Evolutionary conservation across 2,113 vertebrate genomes (phyloP).

Genomic region (Platysternon megacephalum): DNA sequence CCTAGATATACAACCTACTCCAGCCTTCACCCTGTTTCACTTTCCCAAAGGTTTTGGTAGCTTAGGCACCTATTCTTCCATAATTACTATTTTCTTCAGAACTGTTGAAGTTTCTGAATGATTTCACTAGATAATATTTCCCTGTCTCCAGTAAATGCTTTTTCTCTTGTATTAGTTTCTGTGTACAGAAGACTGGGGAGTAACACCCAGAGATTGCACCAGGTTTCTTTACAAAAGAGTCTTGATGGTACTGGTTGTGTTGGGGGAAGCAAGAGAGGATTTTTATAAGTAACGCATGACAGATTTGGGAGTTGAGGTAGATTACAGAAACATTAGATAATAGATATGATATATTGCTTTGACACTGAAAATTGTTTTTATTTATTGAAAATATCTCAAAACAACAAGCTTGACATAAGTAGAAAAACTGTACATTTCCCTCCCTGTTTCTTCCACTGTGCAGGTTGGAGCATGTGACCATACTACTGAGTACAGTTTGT

Average conservation of each 20-base stretch:
- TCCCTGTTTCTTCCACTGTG: neutral
- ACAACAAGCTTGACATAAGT: neutral
- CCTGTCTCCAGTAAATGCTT: neutral
- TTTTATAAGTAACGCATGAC: neutral
- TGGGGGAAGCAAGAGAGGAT: neutral
- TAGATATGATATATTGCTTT: neutral
- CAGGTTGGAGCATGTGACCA: neutral
- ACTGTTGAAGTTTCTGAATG: neutral
- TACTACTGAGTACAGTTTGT: slow-evolving; percentile 31
- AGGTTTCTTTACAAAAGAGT: neutral
- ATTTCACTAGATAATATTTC: neutral
- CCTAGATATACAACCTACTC: neutral
- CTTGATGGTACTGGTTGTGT: neutral
- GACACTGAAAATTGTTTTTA: neutral
- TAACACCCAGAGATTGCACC: neutral
- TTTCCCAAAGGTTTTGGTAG: fast-evolving
- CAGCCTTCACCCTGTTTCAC: fast-evolving
- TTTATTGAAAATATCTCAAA: neutral
- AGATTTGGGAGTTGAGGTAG: neutral
- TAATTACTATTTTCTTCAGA: neutral
- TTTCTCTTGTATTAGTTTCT: neutral
- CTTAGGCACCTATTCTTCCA: fast-evolving
- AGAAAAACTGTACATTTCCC: neutral
- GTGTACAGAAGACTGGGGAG: neutral
- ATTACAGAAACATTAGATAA: neutral